Evolutionary conservation across 2,888 invertebrate species (phyloP).

Genomic region (Uloborus plumipes): DNA sequence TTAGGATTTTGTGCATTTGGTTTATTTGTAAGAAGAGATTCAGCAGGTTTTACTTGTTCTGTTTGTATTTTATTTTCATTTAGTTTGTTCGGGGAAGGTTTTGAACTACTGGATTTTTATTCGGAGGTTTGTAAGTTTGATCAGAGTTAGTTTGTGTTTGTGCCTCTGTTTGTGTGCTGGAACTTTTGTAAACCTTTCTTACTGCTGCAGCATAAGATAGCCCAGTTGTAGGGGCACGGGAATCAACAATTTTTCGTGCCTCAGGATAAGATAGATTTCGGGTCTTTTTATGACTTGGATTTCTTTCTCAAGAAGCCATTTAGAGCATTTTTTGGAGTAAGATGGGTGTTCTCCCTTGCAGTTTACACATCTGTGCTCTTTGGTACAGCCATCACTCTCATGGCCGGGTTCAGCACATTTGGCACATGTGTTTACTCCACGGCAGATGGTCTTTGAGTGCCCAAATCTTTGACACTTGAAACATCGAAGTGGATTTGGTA

Average conservation of each 20-base stretch:
- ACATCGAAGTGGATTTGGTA: not conserved
- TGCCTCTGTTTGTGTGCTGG: not conserved
- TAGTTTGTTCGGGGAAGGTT: too few relatives aligned
- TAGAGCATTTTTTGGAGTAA: not conserved
- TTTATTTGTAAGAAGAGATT: too few relatives aligned
- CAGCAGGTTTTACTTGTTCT: too few relatives aligned
- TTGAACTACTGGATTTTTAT: too few relatives aligned
- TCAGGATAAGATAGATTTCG: not conserved
- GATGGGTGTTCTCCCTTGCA: not conserved
- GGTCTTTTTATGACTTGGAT: not conserved
- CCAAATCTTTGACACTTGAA: not conserved
- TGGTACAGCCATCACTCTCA: not conserved
- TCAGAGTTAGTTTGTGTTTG: not conserved
- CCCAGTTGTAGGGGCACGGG: not conserved
- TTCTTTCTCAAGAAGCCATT: not conserved
- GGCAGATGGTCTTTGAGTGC: not conserved
- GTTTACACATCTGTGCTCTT: not conserved
- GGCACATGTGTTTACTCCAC: not conserved
- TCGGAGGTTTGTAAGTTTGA: not conserved
- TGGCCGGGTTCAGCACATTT: not conserved
- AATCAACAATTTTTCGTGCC: not conserved
- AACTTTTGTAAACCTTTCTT: too few relatives aligned
- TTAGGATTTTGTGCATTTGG: too few relatives aligned
- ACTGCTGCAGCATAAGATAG: not conserved
- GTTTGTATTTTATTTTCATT: too few relatives aligned